Percentiles rank a stretch among this genome's conserved stretches.
phyloP scores from a whole-genome alignment of 2,113 vertebrate species.

The Chinchilla lanigera region DNA sequence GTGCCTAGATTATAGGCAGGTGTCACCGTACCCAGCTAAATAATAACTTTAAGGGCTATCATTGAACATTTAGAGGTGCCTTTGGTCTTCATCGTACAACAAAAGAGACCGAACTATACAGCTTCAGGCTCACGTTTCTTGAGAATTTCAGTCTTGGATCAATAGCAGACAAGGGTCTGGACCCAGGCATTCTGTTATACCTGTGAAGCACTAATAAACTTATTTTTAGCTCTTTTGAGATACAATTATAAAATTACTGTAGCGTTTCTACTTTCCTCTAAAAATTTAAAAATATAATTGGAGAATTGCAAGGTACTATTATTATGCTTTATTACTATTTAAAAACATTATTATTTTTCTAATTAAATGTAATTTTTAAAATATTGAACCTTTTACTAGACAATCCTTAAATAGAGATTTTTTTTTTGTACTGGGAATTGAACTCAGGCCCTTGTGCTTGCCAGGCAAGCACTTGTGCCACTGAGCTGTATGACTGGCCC shows the following conservation, averaged over 20 bases:
- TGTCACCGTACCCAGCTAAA: not conserved
- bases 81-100: not conserved
- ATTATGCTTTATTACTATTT: not conserved
- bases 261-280: not conserved
- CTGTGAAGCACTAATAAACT: not conserved
- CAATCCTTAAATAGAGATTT: not conserved
- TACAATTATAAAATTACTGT: not conserved
- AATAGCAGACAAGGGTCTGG: not conserved
- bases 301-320: not conserved
- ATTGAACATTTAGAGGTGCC: not conserved
- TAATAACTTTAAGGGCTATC: not conserved
- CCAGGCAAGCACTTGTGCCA: no score
- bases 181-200: not conserved
- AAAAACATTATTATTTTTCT: not conserved
- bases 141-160: not conserved
- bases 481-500: no score
- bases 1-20: not conserved
- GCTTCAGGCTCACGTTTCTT: not conserved
- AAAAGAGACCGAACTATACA: not conserved
- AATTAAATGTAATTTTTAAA: not conserved
- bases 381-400: not conserved
- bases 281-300: not conserved
- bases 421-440: no score
- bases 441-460: no score
- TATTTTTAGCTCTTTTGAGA: not conserved